phyloP scores from a whole-genome alignment of 1,140 invertebrate species.

The Cepaea nemoralis region DNA sequence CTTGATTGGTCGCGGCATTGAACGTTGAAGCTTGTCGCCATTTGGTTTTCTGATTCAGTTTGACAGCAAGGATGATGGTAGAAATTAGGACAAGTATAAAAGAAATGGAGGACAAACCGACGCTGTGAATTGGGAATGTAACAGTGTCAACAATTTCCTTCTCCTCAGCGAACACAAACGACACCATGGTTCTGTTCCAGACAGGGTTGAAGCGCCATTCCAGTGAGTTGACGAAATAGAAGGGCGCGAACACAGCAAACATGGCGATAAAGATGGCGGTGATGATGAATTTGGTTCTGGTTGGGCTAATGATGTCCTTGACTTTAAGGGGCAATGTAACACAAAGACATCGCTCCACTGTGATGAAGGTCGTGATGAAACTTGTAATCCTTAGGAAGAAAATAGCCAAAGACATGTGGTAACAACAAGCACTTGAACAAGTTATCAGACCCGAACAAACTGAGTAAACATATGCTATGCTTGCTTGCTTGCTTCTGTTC shows the following conservation, averaged over 20 bases:
- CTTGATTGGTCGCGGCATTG: not conserved
- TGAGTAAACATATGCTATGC: too few species aligned
- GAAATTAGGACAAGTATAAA: not conserved
- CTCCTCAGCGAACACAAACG: not conserved
- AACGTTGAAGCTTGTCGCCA: slow-evolving; percentile 4
- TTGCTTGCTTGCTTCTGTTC: too few species aligned
- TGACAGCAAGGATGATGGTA: not conserved
- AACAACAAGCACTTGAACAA: too few species aligned
- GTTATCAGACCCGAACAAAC: too few species aligned
- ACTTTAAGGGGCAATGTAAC: not conserved
- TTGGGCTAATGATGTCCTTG: not conserved
- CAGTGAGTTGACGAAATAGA: not conserved
- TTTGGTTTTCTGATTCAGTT: not conserved
- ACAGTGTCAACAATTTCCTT: not conserved
- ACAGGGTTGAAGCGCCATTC: not conserved
- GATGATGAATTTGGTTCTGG: not conserved
- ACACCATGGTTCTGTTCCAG: not conserved
- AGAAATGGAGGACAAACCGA: not conserved
- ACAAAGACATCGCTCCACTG: slow-evolving; percentile 17
- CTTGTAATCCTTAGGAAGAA: not conserved
- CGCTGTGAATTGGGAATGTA: not conserved
- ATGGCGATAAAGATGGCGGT: not conserved
- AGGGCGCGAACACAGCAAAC: not conserved
- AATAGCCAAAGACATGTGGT: too few species aligned
- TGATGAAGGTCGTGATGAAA: not conserved